Evolutionary conservation across 1,140 invertebrate species (phyloP).

Genomic region (Saccostrea echinata): DNA sequence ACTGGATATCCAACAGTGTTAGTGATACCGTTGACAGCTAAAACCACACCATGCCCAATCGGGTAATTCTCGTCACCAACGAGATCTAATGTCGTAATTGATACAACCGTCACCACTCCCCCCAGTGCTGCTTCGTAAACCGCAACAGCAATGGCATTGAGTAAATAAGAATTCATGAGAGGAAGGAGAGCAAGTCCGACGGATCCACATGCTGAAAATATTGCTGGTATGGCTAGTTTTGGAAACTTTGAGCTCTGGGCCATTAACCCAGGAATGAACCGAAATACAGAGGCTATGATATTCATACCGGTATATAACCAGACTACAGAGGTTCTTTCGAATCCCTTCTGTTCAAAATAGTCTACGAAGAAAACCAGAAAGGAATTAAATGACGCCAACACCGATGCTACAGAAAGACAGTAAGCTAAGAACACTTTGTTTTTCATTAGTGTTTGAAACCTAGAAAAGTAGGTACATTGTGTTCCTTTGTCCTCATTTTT

Average conservation of each 20-base stretch:
- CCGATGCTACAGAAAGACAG: constrained; percentile 9
- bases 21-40: constrained; percentile 14
- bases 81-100: constrained; percentile 31
- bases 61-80: constrained; percentile 40
- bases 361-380: constrained; percentile 36
- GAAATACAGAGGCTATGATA: not conserved
- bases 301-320: constrained; percentile 18
- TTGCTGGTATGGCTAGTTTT: constrained; percentile 33
- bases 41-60: constrained; percentile 7
- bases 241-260: constrained; percentile 13
- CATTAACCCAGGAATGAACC: constrained; percentile 13
- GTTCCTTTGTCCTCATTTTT: not conserved
- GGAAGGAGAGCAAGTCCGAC: not conserved
- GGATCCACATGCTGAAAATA: not conserved
- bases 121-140: constrained; percentile 33
- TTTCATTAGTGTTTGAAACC: not conserved
- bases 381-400: not conserved
- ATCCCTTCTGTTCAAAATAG: constrained; percentile 29
- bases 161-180: not conserved
- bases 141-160: not conserved
- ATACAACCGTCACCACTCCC: constrained; percentile 40
- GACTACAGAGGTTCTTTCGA: not conserved
- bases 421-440: constrained; percentile 4
- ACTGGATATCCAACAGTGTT: not conserved
- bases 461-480: not conserved